phyloP scores from a whole-genome alignment of 2,113 vertebrate genomes.

The Mirounga angustirostris region DNA sequence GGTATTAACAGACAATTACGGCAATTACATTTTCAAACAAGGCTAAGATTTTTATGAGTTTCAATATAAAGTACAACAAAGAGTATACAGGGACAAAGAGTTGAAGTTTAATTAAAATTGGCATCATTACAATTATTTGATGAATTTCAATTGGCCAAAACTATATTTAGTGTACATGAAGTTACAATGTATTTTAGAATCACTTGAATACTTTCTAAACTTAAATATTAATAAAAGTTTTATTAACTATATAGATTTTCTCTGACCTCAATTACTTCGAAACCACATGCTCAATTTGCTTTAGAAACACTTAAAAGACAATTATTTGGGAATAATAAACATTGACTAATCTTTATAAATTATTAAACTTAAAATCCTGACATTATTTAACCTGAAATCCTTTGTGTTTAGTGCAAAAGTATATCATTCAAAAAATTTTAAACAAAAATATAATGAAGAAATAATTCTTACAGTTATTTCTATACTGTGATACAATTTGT shows the following conservation, averaged over 20 bases:
- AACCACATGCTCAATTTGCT: slow-evolving; percentile 36
- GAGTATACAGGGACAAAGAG: neutral
- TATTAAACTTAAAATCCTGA: slow-evolving; percentile 46
- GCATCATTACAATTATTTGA: neutral
- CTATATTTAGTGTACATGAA: neutral
- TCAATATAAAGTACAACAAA: neutral
- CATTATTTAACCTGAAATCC: slow-evolving; percentile 26
- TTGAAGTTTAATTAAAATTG: slow-evolving; percentile 34
- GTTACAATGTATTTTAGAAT: slow-evolving; percentile 14
- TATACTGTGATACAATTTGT: neutral
- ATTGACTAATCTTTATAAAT: neutral
- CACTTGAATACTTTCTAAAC: slow-evolving; percentile 28
- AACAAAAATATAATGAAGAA: neutral
- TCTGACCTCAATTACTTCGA: slow-evolving; percentile 22
- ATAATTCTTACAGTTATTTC: neutral
- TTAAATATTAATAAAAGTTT: slow-evolving; percentile 33
- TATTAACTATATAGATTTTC: neutral
- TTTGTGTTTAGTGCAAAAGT: neutral
- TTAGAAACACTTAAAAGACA: neutral
- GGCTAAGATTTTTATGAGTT: slow-evolving; percentile 3
- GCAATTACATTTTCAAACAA: slow-evolving; percentile 46
- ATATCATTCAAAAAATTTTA: neutral
- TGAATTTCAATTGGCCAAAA: neutral
- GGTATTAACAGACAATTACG: slow-evolving; percentile 31
- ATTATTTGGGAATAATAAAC: slow-evolving; percentile 38